Evolutionary conservation across 2,113 vertebrate species (phyloP).

Genomic region (Varanus komodoensis): DNA sequence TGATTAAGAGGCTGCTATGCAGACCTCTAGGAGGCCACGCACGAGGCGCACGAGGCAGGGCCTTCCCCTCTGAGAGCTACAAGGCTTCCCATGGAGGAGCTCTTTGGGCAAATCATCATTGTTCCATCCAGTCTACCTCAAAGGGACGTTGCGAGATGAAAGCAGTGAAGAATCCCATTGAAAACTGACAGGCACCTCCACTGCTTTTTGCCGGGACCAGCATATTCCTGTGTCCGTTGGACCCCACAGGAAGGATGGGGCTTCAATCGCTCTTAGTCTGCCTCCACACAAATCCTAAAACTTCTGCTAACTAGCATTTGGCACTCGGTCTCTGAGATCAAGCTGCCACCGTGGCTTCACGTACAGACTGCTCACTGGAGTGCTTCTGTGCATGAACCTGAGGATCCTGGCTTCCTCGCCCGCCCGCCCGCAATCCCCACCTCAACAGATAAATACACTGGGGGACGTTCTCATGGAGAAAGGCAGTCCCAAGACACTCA

Average conservation of each 20-base stretch:
- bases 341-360: not conserved
- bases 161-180: not conserved
- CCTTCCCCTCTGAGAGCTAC: no score
- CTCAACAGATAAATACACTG: not conserved
- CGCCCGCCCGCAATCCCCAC: not conserved
- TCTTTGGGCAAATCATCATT: not conserved
- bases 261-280: not conserved
- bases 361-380: not conserved
- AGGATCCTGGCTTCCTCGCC: not conserved
- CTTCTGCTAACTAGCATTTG: not conserved
- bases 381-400: not conserved
- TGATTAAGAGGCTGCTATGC: no score
- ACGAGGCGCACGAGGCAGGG: not conserved
- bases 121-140: not conserved
- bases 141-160: not conserved
- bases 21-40: no score
- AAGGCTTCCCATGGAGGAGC: not conserved
- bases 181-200: not conserved
- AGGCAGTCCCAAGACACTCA: not conserved
- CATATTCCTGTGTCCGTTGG: no score
- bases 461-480: not conserved
- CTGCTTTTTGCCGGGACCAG: not conserved
- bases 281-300: not conserved
- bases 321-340: not conserved
- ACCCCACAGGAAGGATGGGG: no score